phyloP scores from a whole-genome alignment of 2,113 vertebrate species.

The Circaetus cinerascens region DNA sequence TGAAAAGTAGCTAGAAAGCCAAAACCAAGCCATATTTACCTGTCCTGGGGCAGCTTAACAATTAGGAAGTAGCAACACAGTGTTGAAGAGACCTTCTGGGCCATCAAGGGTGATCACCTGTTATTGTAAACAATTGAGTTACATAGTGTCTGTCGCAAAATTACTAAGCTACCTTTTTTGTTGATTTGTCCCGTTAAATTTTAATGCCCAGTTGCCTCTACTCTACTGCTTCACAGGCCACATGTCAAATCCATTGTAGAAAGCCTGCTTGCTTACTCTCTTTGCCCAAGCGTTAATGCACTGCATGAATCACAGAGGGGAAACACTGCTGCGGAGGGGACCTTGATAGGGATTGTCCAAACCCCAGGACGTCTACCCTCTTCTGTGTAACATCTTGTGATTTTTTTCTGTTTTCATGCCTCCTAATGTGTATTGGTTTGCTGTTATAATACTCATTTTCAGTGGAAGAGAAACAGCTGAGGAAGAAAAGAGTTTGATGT shows the following conservation, averaged over 20 bases:
- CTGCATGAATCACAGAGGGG: background rate
- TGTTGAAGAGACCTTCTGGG: background rate
- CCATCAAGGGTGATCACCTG: background rate
- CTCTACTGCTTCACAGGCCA: background rate
- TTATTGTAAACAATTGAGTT: background rate
- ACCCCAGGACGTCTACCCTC: rapidly evolving
- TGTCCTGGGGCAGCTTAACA: background rate
- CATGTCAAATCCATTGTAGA: background rate
- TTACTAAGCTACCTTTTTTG: background rate
- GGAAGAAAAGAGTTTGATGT: background rate
- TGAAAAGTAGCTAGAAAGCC: background rate
- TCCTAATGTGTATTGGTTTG: background rate
- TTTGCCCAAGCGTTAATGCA: rapidly evolving
- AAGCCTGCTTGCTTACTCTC: background rate
- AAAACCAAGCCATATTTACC: background rate
- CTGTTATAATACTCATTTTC: background rate
- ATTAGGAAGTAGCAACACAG: background rate
- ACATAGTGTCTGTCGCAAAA: background rate
- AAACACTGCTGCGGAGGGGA: background rate
- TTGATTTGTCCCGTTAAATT: background rate
- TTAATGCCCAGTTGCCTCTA: background rate
- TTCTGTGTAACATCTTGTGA: background rate
- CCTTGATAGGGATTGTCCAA: background rate
- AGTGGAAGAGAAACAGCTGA: background rate
- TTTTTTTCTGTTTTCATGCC: background rate